Evolutionary conservation across 2,797 vertebrate genomes (phyloP).

Genomic region (Tokudaia tokunoshimensis): DNA sequence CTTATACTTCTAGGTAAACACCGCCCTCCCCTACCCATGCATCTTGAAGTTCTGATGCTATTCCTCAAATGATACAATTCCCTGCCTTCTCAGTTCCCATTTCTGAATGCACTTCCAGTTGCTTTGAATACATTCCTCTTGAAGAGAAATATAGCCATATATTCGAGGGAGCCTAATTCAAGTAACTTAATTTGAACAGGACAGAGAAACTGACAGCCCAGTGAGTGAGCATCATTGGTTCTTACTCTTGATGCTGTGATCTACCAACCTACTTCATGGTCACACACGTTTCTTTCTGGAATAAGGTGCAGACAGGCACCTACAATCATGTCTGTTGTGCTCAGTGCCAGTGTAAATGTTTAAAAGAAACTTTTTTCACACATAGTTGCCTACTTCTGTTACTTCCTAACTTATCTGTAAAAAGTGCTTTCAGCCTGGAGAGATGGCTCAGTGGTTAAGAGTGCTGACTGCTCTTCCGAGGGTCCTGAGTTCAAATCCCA

Average conservation of each 20-base stretch:
- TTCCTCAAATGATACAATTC: not conserved
- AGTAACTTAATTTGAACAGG: constrained; percentile 29
- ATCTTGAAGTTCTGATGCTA: not conserved
- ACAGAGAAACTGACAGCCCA: not conserved
- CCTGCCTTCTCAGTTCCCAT: not conserved
- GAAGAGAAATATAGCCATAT: not conserved
- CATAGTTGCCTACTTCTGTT: constrained; percentile 11
- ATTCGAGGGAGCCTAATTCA: not conserved
- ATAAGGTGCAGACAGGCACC: not conserved
- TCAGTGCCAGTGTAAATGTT: not conserved
- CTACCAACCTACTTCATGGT: not conserved
- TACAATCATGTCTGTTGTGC: not conserved
- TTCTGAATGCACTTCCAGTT: not conserved
- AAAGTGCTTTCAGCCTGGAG: not conserved
- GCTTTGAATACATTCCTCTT: not conserved
- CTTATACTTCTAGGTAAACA: not conserved
- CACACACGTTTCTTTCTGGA: not conserved
- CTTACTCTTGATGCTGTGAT: not conserved
- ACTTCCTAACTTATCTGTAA: constrained; percentile 9
- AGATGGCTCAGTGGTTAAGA: too few species aligned
- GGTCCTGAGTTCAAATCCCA: too few species aligned
- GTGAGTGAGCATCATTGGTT: not conserved
- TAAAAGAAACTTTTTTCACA: constrained; percentile 27
- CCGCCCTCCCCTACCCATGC: too few species aligned
- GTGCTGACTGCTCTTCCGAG: too few species aligned